Evolutionary conservation across 2,888 invertebrate species (phyloP).

Genomic region (Ariolimax columbianus): DNA sequence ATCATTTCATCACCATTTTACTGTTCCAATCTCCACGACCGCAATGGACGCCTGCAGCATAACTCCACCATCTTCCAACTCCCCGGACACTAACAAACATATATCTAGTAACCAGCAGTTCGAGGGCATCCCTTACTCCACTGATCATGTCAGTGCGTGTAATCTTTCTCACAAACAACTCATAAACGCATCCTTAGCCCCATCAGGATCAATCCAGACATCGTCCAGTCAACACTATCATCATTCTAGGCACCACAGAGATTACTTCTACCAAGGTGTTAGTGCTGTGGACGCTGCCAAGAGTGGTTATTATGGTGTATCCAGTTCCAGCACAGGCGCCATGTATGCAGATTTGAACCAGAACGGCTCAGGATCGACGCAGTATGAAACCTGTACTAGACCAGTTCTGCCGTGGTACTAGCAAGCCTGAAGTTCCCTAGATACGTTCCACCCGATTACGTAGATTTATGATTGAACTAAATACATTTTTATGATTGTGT

Average conservation of each 20-base stretch:
- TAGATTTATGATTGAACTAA: too few species aligned
- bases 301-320: constrained; percentile 55
- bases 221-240: constrained; percentile 24
- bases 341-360: constrained; percentile 45
- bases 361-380: constrained; percentile 3
- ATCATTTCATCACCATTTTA: constrained; percentile 43
- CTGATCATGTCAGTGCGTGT: constrained; percentile 15
- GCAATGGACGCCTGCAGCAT: constrained; percentile 83
- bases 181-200: constrained; percentile 15
- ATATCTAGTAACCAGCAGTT: constrained; percentile 54
- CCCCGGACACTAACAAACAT: constrained; percentile 88
- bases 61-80: constrained; percentile 98
- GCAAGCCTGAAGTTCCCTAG: neutral
- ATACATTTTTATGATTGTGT: too few species aligned
- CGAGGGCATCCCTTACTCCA: constrained; percentile 41
- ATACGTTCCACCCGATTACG: neutral
- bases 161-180: constrained; percentile 35
- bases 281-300: constrained; percentile 37
- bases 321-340: constrained; percentile 44
- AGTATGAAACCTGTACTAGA: constrained; percentile 58
- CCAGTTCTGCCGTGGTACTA: constrained; percentile 59
- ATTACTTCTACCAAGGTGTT: constrained; percentile 46
- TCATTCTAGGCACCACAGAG: constrained; percentile 18
- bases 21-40: constrained; percentile 48
- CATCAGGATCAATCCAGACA: constrained; percentile 34